Conservation (phyloP, 2,888 invertebrate genomes). For the Geophilus truncorum region DNA sequence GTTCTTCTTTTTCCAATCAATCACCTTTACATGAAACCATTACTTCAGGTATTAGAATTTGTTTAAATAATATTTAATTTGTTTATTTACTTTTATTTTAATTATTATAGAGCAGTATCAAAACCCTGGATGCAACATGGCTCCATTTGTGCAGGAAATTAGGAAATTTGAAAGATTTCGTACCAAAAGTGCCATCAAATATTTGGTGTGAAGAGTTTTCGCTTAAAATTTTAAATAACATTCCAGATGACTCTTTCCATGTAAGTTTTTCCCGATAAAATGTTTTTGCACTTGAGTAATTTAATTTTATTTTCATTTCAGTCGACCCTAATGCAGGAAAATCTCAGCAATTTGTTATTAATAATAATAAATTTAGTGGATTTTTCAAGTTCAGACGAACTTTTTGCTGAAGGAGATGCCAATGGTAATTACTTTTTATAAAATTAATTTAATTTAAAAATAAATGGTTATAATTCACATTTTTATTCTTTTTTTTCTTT, state of each 20-base stretch:
- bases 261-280: neutral
- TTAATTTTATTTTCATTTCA: neutral
- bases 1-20: slow-evolving; percentile 32
- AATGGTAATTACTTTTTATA: neutral
- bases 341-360: neutral
- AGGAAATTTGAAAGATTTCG: neutral
- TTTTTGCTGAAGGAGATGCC: neutral
- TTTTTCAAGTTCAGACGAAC: neutral
- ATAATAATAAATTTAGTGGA: neutral
- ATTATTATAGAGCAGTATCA: neutral
- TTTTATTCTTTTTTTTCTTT: neutral
- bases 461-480: neutral
- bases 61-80: neutral
- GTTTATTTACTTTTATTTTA: neutral
- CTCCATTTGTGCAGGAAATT: neutral
- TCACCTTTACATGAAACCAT: slow-evolving; percentile 31
- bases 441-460: neutral
- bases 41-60: slow-evolving; percentile 7
- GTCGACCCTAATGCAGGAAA: neutral
- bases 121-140: neutral
- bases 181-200: neutral
- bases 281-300: neutral
- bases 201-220: slow-evolving; percentile 16
- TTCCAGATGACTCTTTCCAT: neutral
- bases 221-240: neutral